phyloP scores from a whole-genome alignment of 2,113 vertebrate species.

The Irena cyanogastra region DNA sequence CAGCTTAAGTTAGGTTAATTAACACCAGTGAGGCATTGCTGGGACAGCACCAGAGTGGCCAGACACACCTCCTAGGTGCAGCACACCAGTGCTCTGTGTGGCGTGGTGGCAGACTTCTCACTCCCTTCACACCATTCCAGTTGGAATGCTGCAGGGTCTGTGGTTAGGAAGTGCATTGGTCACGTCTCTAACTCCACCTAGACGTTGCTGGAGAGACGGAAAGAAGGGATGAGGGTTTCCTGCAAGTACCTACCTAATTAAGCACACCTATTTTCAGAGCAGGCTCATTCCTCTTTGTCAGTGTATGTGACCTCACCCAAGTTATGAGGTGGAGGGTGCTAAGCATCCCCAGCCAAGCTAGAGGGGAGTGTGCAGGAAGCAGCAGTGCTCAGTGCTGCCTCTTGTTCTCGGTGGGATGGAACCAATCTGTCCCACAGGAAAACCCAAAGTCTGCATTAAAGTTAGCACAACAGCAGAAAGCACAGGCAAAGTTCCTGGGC shows the following conservation, averaged over 20 bases:
- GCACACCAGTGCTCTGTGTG: accelerated
- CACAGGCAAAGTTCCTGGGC: neutral
- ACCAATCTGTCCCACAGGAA: accelerated
- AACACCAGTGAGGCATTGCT: accelerated
- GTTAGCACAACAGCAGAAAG: neutral
- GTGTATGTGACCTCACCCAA: neutral
- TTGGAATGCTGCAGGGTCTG: neutral
- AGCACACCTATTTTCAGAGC: accelerated
- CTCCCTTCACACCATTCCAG: accelerated
- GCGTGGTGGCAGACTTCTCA: neutral
- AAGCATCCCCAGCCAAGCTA: neutral
- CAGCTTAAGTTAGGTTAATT: neutral
- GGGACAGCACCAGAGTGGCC: neutral
- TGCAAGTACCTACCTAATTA: neutral
- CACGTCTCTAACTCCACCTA: neutral
- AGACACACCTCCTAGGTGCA: neutral
- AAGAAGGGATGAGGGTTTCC: neutral
- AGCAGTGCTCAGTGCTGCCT: accelerated
- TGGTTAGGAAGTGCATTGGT: neutral
- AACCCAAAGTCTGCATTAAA: neutral
- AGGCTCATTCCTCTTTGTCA: neutral
- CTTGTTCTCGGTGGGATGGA: accelerated
- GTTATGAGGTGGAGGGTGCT: neutral
- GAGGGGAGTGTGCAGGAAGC: neutral
- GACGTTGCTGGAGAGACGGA: neutral